Conservation (phyloP, 2,113 vertebrate genomes). For the Austrofundulus limnaeus region DNA sequence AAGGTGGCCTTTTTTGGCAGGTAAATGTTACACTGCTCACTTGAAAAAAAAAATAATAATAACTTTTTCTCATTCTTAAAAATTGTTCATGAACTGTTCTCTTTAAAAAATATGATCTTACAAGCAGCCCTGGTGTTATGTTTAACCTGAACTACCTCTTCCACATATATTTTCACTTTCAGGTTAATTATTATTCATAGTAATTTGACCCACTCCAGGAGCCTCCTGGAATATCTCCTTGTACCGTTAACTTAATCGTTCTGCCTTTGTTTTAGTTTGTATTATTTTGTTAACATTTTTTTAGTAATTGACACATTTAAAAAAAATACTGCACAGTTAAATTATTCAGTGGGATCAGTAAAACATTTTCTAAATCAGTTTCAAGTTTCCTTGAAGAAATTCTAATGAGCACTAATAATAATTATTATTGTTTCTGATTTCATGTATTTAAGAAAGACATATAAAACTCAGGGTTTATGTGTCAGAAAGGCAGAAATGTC, state of each 20-base stretch:
- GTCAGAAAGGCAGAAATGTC: neutral
- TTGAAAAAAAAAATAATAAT: too few relatives aligned
- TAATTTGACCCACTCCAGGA: neutral
- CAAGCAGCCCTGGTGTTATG: neutral
- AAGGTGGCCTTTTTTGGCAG: constrained; percentile 99
- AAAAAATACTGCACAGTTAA: neutral
- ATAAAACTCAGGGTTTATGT: neutral
- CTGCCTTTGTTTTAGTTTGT: neutral
- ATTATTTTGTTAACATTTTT: neutral
- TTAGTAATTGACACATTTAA: neutral
- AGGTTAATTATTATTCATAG: neutral
- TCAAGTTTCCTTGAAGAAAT: neutral
- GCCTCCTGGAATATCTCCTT: neutral
- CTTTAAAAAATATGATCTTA: neutral
- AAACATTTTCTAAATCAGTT: neutral
- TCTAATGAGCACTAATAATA: too few relatives aligned
- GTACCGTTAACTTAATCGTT: neutral
- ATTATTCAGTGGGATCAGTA: neutral
- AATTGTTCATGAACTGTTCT: too few relatives aligned
- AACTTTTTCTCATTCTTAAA: too few relatives aligned
- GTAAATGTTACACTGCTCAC: constrained; percentile 67
- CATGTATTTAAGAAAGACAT: neutral
- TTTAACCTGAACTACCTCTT: neutral
- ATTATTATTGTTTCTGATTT: too few relatives aligned
- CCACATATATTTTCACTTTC: neutral